phyloP scores from a whole-genome alignment of 2,888 invertebrate genomes.

The Drosophila mercatorum region DNA sequence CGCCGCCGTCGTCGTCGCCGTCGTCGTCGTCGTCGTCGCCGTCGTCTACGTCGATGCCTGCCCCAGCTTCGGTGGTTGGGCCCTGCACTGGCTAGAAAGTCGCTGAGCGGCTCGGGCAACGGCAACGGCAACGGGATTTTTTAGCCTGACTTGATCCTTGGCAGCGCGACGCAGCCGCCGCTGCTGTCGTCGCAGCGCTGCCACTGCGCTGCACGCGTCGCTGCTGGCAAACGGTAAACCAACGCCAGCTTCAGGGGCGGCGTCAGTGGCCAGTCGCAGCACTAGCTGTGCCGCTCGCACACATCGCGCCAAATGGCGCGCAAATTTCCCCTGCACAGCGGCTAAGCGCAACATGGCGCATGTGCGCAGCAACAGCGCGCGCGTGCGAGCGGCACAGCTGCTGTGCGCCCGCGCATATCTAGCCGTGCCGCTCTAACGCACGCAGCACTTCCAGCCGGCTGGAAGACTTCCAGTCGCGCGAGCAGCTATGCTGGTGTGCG shows the following conservation, averaged over 20 bases:
- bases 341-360: constrained; percentile 75
- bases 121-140: constrained; percentile 32
- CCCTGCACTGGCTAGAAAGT: constrained; percentile 40
- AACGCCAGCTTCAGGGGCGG: constrained; percentile 62
- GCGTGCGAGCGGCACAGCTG: constrained; percentile 45
- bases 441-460: constrained; percentile 52
- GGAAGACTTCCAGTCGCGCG: constrained; percentile 56
- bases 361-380: constrained; percentile 36
- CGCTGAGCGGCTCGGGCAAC: constrained; percentile 25
- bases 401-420: constrained; percentile 2
- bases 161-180: constrained; percentile 22
- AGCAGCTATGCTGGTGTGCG: constrained; percentile 47
- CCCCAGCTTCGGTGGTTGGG: constrained; percentile 52
- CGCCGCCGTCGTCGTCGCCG: constrained; percentile 37
- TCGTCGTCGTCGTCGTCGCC: constrained; percentile 38
- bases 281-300: constrained; percentile 56
- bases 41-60: constrained; percentile 48
- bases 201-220: constrained; percentile 37
- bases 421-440: constrained; percentile 47
- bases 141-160: constrained; percentile 48
- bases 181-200: constrained; percentile 7
- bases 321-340: constrained; percentile 55
- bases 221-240: constrained; percentile 72
- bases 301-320: background rate
- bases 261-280: constrained; percentile 37